phyloP scores from a whole-genome alignment of 2,113 vertebrate species.

The Chaetorhynchus papuensis region DNA sequence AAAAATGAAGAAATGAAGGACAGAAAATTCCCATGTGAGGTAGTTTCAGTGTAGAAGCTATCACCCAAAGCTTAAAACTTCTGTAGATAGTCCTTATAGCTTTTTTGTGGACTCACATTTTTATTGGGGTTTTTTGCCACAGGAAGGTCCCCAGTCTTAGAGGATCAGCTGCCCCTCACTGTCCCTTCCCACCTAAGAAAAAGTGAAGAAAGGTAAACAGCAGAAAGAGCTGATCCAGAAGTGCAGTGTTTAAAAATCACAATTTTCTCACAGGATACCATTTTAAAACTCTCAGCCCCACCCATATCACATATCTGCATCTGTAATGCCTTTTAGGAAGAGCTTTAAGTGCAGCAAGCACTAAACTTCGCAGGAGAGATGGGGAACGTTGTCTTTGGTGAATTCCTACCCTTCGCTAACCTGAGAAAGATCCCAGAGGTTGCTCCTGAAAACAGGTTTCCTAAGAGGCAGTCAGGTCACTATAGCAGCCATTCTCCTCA shows the following conservation, averaged over 20 bases:
- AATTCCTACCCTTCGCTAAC: neutral
- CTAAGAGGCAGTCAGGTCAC: conserved; percentile 11
- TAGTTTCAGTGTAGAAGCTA: conserved; percentile 3
- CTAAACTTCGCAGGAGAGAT: neutral
- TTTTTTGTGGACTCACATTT: conserved; percentile 44
- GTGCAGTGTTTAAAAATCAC: neutral
- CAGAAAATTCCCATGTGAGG: conserved; percentile 8
- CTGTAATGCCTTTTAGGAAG: neutral
- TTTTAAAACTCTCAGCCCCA: neutral
- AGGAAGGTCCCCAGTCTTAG: conserved; percentile 48
- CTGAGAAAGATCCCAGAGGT: neutral
- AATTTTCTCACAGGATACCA: neutral
- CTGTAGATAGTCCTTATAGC: neutral
- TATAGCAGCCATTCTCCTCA: conserved; percentile 1
- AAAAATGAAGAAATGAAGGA: neutral
- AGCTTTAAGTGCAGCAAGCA: neutral
- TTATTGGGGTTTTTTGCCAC: neutral
- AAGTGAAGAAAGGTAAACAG: conserved; percentile 56
- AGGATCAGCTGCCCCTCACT: conserved; percentile 58
- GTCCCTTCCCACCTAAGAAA: conserved; percentile 54
- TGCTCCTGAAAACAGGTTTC: conserved; percentile 11
- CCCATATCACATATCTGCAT: neutral
- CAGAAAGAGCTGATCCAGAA: conserved; percentile 60
- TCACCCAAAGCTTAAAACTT: conserved; percentile 33
- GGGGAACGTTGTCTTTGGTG: neutral